A percentile compares a stretch with the other conserved stretches of the same genome.
Conservation (phyloP, 2,113 vertebrate species). For the Symphodus melops region DNA sequence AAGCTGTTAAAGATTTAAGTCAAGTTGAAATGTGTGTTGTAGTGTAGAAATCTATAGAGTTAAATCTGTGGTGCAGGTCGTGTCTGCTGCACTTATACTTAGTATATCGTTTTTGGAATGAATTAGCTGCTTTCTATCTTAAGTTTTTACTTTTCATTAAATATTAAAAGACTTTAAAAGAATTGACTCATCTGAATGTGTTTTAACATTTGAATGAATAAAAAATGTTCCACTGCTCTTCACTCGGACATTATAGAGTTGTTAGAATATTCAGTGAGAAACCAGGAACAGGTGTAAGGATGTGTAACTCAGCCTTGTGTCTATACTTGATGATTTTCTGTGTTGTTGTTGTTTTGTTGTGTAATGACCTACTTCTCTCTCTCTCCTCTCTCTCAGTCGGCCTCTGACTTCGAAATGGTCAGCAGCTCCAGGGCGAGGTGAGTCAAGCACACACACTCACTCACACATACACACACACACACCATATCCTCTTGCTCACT, state of each 20-base stretch:
- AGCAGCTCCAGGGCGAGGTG: slow-evolving; percentile 92
- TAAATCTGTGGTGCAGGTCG: too few relatives aligned
- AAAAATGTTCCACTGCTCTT: neutral
- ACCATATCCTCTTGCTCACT: slow-evolving; percentile 20
- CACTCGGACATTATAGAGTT: neutral
- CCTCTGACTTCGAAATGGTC: slow-evolving; percentile 94
- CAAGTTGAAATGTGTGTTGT: too few relatives aligned
- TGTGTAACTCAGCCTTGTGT: too few relatives aligned
- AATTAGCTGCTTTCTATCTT: too few relatives aligned
- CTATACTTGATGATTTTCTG: neutral
- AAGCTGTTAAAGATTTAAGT: too few relatives aligned
- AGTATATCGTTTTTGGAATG: too few relatives aligned
- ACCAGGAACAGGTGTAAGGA: neutral
- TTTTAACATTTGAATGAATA: neutral
- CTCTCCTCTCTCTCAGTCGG: slow-evolving; percentile 81
- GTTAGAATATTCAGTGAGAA: neutral
- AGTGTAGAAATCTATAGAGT: too few relatives aligned
- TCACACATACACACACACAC: slow-evolving; percentile 1
- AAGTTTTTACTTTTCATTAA: too few relatives aligned
- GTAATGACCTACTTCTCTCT: slow-evolving; percentile 44
- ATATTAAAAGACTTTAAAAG: too few relatives aligned
- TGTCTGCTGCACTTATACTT: too few relatives aligned
- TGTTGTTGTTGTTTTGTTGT: slow-evolving; percentile 8
- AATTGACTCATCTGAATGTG: too few relatives aligned
- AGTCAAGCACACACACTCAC: slow-evolving; percentile 28